Base-by-base conservation (phyloP, 2,888 invertebrate species). In the Acrobasis suavella region DNA sequence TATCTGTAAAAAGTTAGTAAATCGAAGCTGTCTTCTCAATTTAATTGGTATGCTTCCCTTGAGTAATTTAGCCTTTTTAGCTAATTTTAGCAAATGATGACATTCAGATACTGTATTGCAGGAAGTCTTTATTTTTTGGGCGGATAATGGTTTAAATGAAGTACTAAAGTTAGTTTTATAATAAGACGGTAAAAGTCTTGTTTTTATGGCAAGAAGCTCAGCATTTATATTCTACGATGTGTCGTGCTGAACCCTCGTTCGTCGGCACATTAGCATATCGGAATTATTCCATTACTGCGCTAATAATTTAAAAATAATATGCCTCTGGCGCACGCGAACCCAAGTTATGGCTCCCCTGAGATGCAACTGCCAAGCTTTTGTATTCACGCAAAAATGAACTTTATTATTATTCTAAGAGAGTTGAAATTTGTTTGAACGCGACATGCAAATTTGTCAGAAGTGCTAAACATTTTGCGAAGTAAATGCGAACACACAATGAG, bases 251-350 rank as follows among this genome's bases (percentile, higher is more conserved):
- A 72, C 71, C 79, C 72, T 78, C 83, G 84, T 91, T 88, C 81
- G 76, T 86, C 78, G 75, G 75, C 67, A 72, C 81, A 90, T 91
- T 91, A 89, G 83, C 89, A 89, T 90, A 89, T 85, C 84, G 79
- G 80, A 90, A 89, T 91, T 87, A 90, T 91, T 90, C 85, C 87
- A 89, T 89, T 89, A 89, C 85, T 80, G 78, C 78, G 85, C 86
- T 87, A 87, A 89, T 91, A 90, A 89, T 89, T 91, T 89, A 86
- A 89, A 91, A 89, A 89, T 90, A 89, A 89, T 88, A 85, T 80
- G 81, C 80, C 75, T 73, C 74, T 69, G 75, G 77, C 79, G 79
- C 90, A 90, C 89, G 91, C 91, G 81, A 90, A 80, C 81, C 65
- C 72, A 81, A 90, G 79, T 89, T 89, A 87, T 83, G 83, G 72